These are phyloP conservation scores for Drosophila miranda DNA, from an alignment of 1,140 invertebrate species.

Conservation along the genomic window DNA sequence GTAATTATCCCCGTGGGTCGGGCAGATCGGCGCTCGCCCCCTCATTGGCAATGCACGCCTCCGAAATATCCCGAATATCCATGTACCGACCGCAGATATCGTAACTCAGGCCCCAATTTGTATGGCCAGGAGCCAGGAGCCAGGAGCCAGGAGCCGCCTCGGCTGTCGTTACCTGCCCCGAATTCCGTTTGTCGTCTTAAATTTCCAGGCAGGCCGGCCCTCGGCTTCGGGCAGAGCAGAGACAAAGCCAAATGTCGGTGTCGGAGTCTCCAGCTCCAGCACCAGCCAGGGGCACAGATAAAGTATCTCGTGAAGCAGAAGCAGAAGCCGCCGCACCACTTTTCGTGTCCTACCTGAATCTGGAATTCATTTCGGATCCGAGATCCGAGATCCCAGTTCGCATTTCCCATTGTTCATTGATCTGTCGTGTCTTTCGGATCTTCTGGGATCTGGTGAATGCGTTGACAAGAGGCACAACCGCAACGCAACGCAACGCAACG, in stretches of 20 bases:
- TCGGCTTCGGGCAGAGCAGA: constrained; percentile 21
- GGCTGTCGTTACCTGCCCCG: constrained; percentile 31
- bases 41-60: constrained; percentile 46
- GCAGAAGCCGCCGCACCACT: constrained; percentile 6
- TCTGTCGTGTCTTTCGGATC: constrained; percentile 39
- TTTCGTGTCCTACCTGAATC: constrained; percentile 29
- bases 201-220: constrained; percentile 18
- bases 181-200: constrained; percentile 39
- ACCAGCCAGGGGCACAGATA: constrained; percentile 12
- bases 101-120: constrained; percentile 42
- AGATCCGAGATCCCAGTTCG: constrained; percentile 40
- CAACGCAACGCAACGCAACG: constrained; percentile 23
- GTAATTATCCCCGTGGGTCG: constrained; percentile 28
- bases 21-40: constrained; percentile 28
- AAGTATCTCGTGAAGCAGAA: constrained; percentile 25
- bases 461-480: constrained; percentile 50
- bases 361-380: constrained; percentile 42
- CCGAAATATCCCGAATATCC: constrained; percentile 6
- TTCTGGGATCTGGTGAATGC: constrained; percentile 46
- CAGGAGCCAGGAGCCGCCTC: not conserved
- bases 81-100: constrained; percentile 16
- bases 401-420: constrained; percentile 52
- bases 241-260: constrained; percentile 26
- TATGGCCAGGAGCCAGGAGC: constrained; percentile 22
- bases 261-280: constrained; percentile 17